phyloP scores from a whole-genome alignment of 2,113 vertebrate species.

The Sceloporus tristichus region DNA sequence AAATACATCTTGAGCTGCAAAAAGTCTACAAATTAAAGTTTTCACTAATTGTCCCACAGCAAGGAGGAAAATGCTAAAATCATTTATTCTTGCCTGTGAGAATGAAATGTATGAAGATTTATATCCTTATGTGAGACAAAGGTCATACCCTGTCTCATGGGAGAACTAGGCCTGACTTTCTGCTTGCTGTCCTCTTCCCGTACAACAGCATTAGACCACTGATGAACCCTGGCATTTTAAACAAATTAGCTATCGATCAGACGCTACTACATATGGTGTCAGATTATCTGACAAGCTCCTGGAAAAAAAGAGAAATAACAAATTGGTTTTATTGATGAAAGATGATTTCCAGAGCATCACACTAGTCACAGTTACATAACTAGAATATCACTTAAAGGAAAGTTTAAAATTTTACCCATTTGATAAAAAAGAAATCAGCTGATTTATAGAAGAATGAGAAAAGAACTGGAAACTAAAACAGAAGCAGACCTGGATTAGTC shows the following conservation, averaged over 20 bases:
- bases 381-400: conserved; percentile 58
- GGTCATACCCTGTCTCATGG: background rate
- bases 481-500: too few species aligned
- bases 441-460: conserved; percentile 34
- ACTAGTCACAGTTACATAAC: conserved; percentile 51
- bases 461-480: background rate
- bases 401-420: conserved; percentile 41
- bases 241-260: conserved; percentile 54
- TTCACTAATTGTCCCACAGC: too few species aligned
- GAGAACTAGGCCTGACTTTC: background rate
- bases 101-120: too few species aligned
- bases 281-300: conserved; percentile 45
- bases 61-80: too few species aligned
- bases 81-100: too few species aligned
- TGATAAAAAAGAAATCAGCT: conserved; percentile 60
- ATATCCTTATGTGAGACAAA: background rate
- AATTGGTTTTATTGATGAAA: conserved; percentile 53
- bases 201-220: conserved; percentile 50
- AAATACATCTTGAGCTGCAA: too few species aligned
- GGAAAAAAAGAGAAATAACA: conserved; percentile 48
- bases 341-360: conserved; percentile 41
- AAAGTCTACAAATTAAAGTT: too few species aligned
- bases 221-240: conserved; percentile 56
- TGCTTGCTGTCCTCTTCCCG: conserved; percentile 12
- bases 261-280: conserved; percentile 17